Evolutionary conservation across 2,113 vertebrate genomes (phyloP).

Genomic region (Dendrocopos noguchii): DNA sequence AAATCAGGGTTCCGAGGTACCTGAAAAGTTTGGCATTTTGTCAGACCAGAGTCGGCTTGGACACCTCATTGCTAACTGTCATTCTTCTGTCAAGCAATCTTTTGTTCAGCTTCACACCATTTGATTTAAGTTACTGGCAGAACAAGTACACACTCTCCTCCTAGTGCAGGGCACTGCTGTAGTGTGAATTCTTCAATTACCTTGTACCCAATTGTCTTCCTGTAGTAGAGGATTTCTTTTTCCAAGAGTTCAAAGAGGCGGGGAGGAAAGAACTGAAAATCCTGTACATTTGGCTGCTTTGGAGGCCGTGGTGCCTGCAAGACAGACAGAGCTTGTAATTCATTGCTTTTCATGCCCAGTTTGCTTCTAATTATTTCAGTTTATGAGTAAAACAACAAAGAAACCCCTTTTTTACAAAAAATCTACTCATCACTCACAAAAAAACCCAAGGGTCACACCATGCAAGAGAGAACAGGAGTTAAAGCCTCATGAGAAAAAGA

Average conservation of each 20-base stretch:
- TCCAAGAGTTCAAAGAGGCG: constrained; percentile 96
- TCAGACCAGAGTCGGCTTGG: neutral
- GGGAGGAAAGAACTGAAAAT: constrained; percentile 98
- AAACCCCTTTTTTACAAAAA: neutral
- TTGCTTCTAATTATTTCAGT: neutral
- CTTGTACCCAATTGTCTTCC: constrained; percentile 99
- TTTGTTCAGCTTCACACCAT: neutral
- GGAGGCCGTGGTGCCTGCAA: constrained; percentile 94
- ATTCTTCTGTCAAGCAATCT: neutral
- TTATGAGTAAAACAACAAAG: neutral
- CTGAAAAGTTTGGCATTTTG: constrained; percentile 70
- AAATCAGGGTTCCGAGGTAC: constrained; percentile 96
- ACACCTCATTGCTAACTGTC: neutral
- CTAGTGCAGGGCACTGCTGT: neutral
- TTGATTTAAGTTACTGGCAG: neutral
- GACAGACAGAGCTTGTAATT: neutral
- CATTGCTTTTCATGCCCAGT: neutral
- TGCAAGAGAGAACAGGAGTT: neutral
- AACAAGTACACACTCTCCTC: neutral
- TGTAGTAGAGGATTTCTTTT: constrained; percentile 98
- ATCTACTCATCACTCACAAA: neutral
- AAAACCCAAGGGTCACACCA: neutral
- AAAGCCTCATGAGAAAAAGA: neutral
- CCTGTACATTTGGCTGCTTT: constrained; percentile 97
- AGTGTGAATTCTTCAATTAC: constrained; percentile 61